phyloP scores from a whole-genome alignment of 2,113 vertebrate genomes.

The Toxostoma redivivum region DNA sequence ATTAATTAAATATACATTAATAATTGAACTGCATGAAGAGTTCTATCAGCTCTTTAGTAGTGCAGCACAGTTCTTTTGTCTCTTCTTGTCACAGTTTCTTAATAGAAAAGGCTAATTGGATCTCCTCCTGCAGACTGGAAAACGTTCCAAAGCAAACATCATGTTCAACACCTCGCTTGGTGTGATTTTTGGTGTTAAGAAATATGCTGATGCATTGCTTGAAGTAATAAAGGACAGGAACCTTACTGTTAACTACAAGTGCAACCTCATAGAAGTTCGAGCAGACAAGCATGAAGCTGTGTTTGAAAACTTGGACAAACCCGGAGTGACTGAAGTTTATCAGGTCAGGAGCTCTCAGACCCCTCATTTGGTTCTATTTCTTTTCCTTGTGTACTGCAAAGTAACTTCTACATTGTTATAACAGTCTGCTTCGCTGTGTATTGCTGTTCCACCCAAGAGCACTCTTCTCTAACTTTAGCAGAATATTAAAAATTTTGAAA shows the following conservation, averaged over 20 bases:
- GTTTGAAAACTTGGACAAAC: slow-evolving; percentile 91
- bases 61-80: neutral
- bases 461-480: neutral
- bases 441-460: neutral
- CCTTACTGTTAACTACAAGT: slow-evolving; percentile 82
- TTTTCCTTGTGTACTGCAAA: neutral
- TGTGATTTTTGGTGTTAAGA: slow-evolving; percentile 86
- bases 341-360: slow-evolving; percentile 70
- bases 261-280: slow-evolving; percentile 89
- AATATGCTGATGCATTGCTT: slow-evolving; percentile 88
- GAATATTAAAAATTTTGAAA: neutral
- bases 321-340: slow-evolving; percentile 83
- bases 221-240: slow-evolving; percentile 82
- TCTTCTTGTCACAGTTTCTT: neutral
- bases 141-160: slow-evolving; percentile 80
- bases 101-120: neutral
- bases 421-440: accelerated
- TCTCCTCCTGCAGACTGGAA: slow-evolving; percentile 81
- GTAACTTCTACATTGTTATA: neutral
- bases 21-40: neutral
- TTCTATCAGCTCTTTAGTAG: neutral
- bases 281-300: slow-evolving; percentile 90
- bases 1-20: neutral
- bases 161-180: slow-evolving; percentile 84
- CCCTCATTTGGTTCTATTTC: neutral